Evolutionary conservation across 2,113 vertebrate species (phyloP), one percentile per base, ranked within the genome.

Genomic region (Myotis brandtii): DNA sequence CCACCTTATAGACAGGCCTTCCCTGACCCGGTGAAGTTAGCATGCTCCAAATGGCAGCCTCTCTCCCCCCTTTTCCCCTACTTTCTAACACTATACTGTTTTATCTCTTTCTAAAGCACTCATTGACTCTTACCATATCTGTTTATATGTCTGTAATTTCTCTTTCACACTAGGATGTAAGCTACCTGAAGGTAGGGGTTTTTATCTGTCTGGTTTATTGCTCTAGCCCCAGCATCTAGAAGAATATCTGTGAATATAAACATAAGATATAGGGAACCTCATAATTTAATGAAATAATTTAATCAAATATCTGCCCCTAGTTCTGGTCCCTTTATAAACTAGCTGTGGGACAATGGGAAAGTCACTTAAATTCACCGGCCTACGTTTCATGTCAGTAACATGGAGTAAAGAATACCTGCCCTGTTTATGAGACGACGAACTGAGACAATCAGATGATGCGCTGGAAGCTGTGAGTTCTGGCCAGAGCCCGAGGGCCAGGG

Each of bases 41-140:
- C 59, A 32, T 5, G 2, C 34, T 12, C 34, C n/a, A 21, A 1
- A 18, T 1, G 0, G 30, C 59, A 56, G 12, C n/a, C 8, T 9
- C 8, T 46, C 10, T 16, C 3, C 17, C 9, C n/a, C 67, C 17
- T 0, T 17, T 54, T 6, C 2, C 3, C 5, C 11, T 32, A 30
- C 77, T 37, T 32, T 25, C 20, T 43, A 46, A 59, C 20, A 20
- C 48, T 43, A 30, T 18, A 3, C 30, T 25, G 12, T n/a, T 69
- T 50, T 69, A 6, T 64, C n/a, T 50, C 90, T 40, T 48, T 12
- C 37, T 46, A 50, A 91, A 69, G 54, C 25, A 12, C 9, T 73
- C 52, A 40, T 1, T n/a, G 66, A 72, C 11, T 6, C 48, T 27
- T 43, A 34, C 30, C 34, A 9, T 70, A 17, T 32, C 81, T 54